These are phyloP conservation scores for Ophiodon elongatus DNA, from an alignment of 2,113 vertebrate species.

Conservation along the genomic window DNA sequence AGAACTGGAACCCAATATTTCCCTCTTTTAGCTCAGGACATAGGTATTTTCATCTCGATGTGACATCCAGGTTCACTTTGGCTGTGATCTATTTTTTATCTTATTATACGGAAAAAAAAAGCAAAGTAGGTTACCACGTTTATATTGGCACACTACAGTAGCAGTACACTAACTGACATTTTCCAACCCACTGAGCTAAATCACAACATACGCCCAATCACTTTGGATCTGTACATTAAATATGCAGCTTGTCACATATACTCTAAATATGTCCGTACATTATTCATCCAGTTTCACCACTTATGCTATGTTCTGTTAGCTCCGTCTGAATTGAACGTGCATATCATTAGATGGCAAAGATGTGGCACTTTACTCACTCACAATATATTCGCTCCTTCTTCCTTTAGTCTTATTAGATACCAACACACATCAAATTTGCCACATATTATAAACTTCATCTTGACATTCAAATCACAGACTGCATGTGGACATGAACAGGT, in stretches of 20 bases:
- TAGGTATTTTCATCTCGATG: neutral
- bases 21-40: neutral
- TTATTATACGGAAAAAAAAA: neutral
- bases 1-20: neutral
- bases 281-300: slow-evolving; percentile 2
- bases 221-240: slow-evolving; percentile 3
- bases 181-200: neutral
- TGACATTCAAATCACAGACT: neutral
- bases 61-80: neutral
- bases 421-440: neutral
- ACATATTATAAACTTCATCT: neutral
- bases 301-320: neutral
- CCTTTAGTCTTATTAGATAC: neutral
- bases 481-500: neutral
- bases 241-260: slow-evolving; percentile 15
- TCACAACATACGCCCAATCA: neutral
- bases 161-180: neutral
- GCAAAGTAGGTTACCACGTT: neutral
- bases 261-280: slow-evolving; percentile 3
- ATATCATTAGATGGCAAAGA: neutral
- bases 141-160: neutral
- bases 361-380: neutral
- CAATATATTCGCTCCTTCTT: neutral
- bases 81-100: neutral
- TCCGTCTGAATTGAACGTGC: neutral